Evolutionary conservation across 2,888 invertebrate genomes (phyloP), one percentile per base, ranked within the genome.

Genomic region (Eretmocerus hayati): DNA sequence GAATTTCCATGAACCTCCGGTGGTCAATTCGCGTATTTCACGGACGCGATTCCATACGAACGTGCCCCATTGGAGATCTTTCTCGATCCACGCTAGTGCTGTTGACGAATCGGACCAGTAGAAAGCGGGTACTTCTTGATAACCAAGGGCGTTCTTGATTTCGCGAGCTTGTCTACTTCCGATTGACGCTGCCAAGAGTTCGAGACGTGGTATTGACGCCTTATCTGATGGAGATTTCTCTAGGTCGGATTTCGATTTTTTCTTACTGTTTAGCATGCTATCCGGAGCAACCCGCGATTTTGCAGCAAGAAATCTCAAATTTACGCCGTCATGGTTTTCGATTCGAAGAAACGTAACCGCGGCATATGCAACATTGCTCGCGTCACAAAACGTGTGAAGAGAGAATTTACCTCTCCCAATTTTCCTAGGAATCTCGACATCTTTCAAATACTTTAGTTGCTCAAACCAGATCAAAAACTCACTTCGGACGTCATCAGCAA

Each of bases 361-460:
- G 3, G 62, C 60, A 33, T 66, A 65, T 0, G 62, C 62, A 2
- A 19, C 13, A 20, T 53, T 45, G 30, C 61, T 59, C 0, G 62
- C 63, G 44, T 67, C 63, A n/a, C 52, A 51, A 48, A 65, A 65
- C 0, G 55, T 53, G 36, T 66, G 65, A 13, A 62, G 32, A 19
- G 55, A 52, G n/a, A 53, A 38, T 5, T 45, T 18, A 1, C 47
- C 50, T n/a, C 13, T 21, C 1, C 36, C 53, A 8, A 52, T 19
- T 22, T 50, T 53, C 47, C 61, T 45, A 4, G 60, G 55, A 15
- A 60, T 53, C 31, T 54, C 41, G 5, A 65, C 47, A 19, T 55
- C 16, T 5, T 39, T 31, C 21, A 56, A 41, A 19, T 37, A 39
- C 2, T 15, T 13, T 22, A 52, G 35, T 31, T 55, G 33, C 1